Percentiles rank a stretch among this genome's conserved stretches.
phyloP scores from a whole-genome alignment of 2,113 vertebrate genomes.

The Erpornis zantholeuca region DNA sequence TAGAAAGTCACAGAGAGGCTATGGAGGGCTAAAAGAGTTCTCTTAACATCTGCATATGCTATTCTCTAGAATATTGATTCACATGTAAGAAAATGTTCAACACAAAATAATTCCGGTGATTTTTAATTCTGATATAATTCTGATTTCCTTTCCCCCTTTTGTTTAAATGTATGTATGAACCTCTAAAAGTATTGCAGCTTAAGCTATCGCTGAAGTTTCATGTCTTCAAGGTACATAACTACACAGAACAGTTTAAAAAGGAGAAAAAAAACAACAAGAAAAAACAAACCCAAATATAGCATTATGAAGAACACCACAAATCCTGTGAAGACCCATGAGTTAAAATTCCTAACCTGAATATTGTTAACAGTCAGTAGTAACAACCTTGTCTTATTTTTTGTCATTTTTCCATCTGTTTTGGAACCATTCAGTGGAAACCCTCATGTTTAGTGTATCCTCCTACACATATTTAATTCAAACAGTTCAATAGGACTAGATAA shows the following conservation, averaged over 20 bases:
- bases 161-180: background rate
- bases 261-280: fast-evolving
- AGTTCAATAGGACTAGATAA: background rate
- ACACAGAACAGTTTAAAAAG: background rate
- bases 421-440: background rate
- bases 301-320: background rate
- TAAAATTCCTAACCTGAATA: background rate
- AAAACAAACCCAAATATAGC: fast-evolving
- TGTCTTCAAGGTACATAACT: background rate
- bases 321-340: background rate
- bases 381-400: background rate
- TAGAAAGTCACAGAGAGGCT: background rate
- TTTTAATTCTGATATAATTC: too few relatives aligned
- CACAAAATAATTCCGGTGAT: background rate
- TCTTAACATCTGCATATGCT: background rate
- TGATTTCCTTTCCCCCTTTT: background rate
- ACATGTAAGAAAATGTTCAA: background rate
- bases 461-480: background rate
- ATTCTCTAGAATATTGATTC: background rate
- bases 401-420: background rate
- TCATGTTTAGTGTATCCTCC: background rate
- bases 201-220: background rate
- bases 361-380: background rate
- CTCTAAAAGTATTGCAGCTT: background rate
- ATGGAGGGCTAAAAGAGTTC: background rate